Evolutionary conservation across 2,113 vertebrate genomes (phyloP).

Genomic region (Chauna torquata): DNA sequence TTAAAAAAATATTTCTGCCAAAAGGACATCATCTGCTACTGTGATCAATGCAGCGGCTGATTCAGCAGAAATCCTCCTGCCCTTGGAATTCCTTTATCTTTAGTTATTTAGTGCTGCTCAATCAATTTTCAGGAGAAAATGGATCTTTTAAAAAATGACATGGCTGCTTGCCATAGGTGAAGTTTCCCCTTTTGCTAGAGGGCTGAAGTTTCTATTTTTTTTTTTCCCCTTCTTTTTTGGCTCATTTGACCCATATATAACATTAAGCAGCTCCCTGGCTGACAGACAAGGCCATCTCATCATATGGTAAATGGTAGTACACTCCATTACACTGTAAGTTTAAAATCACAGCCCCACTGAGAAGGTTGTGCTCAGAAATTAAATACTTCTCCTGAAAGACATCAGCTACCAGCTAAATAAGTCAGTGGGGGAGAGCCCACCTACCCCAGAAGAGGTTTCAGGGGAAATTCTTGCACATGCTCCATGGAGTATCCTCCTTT

Average conservation of each 20-base stretch:
- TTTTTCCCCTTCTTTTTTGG: constrained; percentile 30
- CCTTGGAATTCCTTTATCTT: constrained; percentile 46
- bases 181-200: not conserved
- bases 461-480: not conserved
- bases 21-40: not conserved
- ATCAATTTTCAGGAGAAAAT: constrained; percentile 53
- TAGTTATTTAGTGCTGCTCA: constrained; percentile 9
- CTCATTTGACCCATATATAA: constrained; percentile 78
- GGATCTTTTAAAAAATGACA: not conserved
- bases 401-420: constrained; percentile 31
- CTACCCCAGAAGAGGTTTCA: not conserved
- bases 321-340: constrained; percentile 76
- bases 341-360: constrained; percentile 72
- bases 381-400: constrained; percentile 55
- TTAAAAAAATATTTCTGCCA: not conserved
- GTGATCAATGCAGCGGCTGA: not conserved
- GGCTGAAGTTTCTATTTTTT: constrained; percentile 37
- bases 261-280: constrained; percentile 71
- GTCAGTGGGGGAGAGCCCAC: not conserved
- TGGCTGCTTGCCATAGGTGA: not conserved
- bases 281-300: constrained; percentile 73
- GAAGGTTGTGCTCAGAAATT: constrained; percentile 55
- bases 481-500: not conserved
- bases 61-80: not conserved
- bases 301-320: constrained; percentile 76